These are phyloP conservation scores for Bombus pascuorum DNA, from an alignment of 1,140 invertebrate species.

Conservation along the genomic window DNA sequence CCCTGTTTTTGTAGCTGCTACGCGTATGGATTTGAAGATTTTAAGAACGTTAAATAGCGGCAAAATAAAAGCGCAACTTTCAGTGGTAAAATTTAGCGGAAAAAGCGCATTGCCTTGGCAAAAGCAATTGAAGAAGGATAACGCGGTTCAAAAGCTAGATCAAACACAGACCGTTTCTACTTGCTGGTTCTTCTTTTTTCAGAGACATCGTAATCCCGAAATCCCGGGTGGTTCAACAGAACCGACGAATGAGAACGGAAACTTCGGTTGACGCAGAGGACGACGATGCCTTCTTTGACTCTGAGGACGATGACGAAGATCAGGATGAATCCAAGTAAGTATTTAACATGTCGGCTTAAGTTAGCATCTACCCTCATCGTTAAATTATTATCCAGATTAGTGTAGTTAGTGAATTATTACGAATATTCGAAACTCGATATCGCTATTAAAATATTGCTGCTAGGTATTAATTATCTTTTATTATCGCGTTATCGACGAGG, in stretches of 20 bases:
- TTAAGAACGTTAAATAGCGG: not conserved
- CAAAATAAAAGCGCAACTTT: not conserved
- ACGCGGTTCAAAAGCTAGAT: not conserved
- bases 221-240: slow-evolving; percentile 83
- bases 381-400: not conserved
- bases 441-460: not conserved
- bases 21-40: not conserved
- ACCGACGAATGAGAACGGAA: slow-evolving; percentile 78
- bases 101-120: not conserved
- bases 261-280: slow-evolving; percentile 84
- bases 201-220: slow-evolving; percentile 88
- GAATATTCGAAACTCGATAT: too few relatives aligned
- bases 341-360: not conserved
- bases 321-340: slow-evolving; percentile 83
- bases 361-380: not conserved
- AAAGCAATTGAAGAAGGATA: not conserved
- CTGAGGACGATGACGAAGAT: slow-evolving; percentile 87
- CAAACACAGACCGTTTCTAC: not conserved
- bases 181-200: slow-evolving; percentile 47
- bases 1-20: too few relatives aligned
- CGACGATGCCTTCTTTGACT: slow-evolving; percentile 89
- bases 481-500: not conserved
- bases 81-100: not conserved
- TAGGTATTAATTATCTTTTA: not conserved
- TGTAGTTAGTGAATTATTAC: too few relatives aligned